Conservation (phyloP, 2,888 invertebrate species). For the Plagodis dolabraria region DNA sequence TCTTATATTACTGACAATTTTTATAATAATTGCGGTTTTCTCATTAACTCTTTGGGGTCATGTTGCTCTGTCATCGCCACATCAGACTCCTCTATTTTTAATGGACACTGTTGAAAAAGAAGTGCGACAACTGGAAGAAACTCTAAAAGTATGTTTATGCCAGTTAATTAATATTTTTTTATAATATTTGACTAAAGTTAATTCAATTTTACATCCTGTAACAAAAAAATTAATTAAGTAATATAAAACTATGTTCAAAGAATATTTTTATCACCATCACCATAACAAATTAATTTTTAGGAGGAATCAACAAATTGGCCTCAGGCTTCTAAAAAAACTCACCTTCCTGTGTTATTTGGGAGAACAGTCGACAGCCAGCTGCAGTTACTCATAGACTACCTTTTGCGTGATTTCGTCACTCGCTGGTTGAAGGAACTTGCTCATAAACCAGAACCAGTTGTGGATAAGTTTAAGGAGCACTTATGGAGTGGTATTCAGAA, state of each 20-base stretch:
- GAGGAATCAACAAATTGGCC: constrained; percentile 75
- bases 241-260: too few species aligned
- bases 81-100: constrained; percentile 85
- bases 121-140: constrained; percentile 84
- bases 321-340: constrained; percentile 70
- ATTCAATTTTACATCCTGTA: too few species aligned
- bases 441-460: constrained; percentile 87
- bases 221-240: too few species aligned
- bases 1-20: constrained; percentile 58
- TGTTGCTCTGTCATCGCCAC: constrained; percentile 86
- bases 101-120: constrained; percentile 86
- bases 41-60: constrained; percentile 85
- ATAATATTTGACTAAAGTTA: too few species aligned
- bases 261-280: background rate
- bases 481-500: constrained; percentile 91
- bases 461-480: constrained; percentile 90
- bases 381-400: constrained; percentile 92
- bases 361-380: constrained; percentile 93
- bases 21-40: constrained; percentile 60
- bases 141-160: constrained; percentile 84
- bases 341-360: constrained; percentile 92
- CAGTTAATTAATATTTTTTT: background rate
- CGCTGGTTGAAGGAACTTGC: constrained; percentile 90
- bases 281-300: constrained; percentile 45
- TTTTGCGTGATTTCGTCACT: constrained; percentile 91